A percentile compares a stretch with the other conserved stretches of the same genome.
These are phyloP conservation scores for Acomys russatus DNA, from an alignment of 2,797 vertebrate species.

Conservation along the genomic window DNA sequence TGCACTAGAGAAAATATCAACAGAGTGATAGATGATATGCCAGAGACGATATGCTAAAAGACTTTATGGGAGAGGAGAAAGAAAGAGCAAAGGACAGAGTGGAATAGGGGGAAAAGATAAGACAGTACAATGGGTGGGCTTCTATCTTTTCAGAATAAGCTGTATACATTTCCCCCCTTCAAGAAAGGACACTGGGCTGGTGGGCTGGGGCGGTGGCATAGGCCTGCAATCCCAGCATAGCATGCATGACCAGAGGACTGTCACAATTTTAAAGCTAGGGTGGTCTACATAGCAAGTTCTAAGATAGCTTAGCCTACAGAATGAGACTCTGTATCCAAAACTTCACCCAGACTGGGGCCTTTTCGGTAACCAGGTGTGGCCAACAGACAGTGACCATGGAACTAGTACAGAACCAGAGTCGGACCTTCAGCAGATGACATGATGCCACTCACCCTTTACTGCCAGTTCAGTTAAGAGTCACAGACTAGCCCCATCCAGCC, in stretches of 20 bases:
- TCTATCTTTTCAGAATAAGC: background rate
- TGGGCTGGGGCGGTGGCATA: background rate
- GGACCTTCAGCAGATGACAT: no score
- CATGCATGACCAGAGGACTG: background rate
- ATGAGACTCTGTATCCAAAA: background rate
- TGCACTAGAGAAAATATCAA: background rate
- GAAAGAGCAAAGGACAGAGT: background rate
- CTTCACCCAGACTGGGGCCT: background rate
- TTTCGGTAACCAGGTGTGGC: background rate
- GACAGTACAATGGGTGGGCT: no score
- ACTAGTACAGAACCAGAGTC: background rate
- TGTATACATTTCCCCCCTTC: background rate
- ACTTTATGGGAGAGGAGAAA: background rate
- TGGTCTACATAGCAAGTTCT: background rate
- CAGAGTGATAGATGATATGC: background rate
- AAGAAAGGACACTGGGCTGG: background rate
- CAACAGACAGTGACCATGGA: background rate
- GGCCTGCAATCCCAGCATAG: rapidly evolving
- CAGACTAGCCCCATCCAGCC: background rate
- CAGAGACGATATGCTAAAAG: background rate
- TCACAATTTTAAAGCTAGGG: background rate
- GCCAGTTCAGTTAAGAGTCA: background rate
- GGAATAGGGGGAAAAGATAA: background rate
- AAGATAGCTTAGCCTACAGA: background rate
- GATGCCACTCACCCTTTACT: background rate